Evolutionary conservation across 1,140 invertebrate genomes (phyloP).

Genomic region (Bombus fervidus): DNA sequence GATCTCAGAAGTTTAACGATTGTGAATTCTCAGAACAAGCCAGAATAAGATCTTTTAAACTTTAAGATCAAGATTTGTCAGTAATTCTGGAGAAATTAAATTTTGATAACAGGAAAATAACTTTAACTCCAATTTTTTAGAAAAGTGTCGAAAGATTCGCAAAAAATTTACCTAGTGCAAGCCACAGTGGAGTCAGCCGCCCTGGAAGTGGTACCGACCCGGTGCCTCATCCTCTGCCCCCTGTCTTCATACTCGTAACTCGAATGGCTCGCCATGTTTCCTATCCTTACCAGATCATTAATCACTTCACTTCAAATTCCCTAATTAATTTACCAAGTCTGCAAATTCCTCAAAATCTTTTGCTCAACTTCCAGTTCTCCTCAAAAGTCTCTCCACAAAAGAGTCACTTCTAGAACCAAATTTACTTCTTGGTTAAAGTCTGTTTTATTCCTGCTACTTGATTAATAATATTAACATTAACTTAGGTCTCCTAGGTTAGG

Average conservation of each 20-base stretch:
- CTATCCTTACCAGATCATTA: slow-evolving; percentile 48
- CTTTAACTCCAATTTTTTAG: neutral
- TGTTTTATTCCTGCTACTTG: neutral
- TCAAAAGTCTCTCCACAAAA: neutral
- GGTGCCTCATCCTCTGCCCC: slow-evolving; percentile 76
- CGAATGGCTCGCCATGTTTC: slow-evolving; percentile 75
- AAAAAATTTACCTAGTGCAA: slow-evolving; percentile 74
- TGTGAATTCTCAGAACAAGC: neutral
- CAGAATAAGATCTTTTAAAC: neutral
- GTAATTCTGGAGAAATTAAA: neutral
- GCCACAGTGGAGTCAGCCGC: slow-evolving; percentile 77
- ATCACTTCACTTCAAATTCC: slow-evolving; percentile 28
- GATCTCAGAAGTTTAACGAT: no score
- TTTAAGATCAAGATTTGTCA: neutral
- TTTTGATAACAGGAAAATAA: neutral
- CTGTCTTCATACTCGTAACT: slow-evolving; percentile 79
- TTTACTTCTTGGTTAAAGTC: neutral
- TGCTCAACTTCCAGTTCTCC: neutral
- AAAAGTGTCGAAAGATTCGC: neutral
- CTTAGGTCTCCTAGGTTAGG: neutral
- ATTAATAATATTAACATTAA: neutral
- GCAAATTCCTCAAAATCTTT: neutral
- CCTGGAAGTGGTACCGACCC: slow-evolving; percentile 72
- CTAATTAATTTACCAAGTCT: neutral
- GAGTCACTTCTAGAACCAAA: neutral